phyloP scores from a whole-genome alignment of 2,113 vertebrate species.

The Zeus faber region DNA sequence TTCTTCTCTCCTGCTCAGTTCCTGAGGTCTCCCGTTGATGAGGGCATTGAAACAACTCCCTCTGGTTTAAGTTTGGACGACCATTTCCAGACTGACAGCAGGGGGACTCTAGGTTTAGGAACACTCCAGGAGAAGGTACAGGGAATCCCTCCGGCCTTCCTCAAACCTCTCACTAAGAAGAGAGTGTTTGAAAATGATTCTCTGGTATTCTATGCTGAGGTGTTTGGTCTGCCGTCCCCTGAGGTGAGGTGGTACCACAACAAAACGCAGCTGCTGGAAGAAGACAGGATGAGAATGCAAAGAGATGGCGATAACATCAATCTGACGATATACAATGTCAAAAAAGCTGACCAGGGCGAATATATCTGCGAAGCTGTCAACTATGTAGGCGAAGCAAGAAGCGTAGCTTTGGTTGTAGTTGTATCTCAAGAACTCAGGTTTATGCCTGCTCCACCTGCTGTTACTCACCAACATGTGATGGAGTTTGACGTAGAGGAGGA shows the following conservation, averaged over 20 bases:
- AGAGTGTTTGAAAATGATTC: slow-evolving; percentile 82
- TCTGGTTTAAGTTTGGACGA: slow-evolving; percentile 58
- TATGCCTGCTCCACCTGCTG: slow-evolving; percentile 83
- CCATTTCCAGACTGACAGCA: slow-evolving; percentile 62
- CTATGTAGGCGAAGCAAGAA: slow-evolving; percentile 91
- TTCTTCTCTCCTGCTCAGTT: slow-evolving; percentile 78
- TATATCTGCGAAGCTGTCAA: slow-evolving; percentile 94
- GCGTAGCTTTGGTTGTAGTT: slow-evolving; percentile 82
- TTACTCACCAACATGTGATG: slow-evolving; percentile 97
- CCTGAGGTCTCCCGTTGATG: slow-evolving; percentile 78
- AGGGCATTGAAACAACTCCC: slow-evolving; percentile 69
- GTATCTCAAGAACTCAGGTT: slow-evolving; percentile 79
- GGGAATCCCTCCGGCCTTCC: slow-evolving; percentile 90
- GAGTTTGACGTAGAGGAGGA: slow-evolving; percentile 91
- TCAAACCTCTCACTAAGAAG: slow-evolving; percentile 84
- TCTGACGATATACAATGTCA: slow-evolving; percentile 78
- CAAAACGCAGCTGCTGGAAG: slow-evolving; percentile 79
- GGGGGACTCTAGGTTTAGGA: slow-evolving; percentile 72
- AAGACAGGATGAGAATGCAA: slow-evolving; percentile 78
- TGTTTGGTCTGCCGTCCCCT: slow-evolving; percentile 87
- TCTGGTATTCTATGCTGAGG: slow-evolving; percentile 81
- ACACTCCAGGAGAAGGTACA: slow-evolving; percentile 85
- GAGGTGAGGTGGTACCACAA: slow-evolving; percentile 93
- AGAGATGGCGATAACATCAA: slow-evolving; percentile 81
- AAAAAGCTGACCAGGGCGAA: slow-evolving; percentile 83